These are phyloP conservation scores for Montipora cactus DNA, from an alignment of 64 coral and sea anemone genomes.

Conservation along the genomic window DNA sequence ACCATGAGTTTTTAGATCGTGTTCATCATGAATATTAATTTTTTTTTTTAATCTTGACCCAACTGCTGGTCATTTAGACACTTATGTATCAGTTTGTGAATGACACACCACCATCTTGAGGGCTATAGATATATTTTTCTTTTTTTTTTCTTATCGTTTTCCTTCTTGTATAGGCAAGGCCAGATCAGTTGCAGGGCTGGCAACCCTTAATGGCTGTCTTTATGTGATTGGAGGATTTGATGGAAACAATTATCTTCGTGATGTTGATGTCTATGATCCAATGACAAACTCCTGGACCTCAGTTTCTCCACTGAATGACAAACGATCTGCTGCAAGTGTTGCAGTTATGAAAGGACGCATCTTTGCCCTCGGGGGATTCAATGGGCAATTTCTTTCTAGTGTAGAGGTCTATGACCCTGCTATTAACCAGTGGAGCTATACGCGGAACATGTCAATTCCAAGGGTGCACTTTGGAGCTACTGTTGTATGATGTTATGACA, in stretches of 20 bases:
- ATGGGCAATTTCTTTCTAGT: conserved; percentile 94
- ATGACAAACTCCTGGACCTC: conserved; percentile 81
- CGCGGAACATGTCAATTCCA: conserved; percentile 85
- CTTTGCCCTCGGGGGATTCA: conserved; percentile 95
- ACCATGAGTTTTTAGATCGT: no score
- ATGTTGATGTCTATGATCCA: conserved; percentile 94
- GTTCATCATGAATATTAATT: no score
- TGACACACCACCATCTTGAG: no score
- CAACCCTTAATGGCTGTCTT: conserved; percentile 72
- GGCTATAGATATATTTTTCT: no score
- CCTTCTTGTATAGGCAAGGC: conserved; percentile 64
- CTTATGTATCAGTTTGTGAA: no score
- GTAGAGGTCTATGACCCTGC: conserved; percentile 90
- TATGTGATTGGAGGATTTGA: conserved; percentile 97
- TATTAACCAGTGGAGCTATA: conserved; percentile 82
- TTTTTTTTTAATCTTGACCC: no score
- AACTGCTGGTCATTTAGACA: no score
- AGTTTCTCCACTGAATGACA: conserved; percentile 72
- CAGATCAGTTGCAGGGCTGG: conserved; percentile 93
- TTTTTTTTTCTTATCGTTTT: not conserved
- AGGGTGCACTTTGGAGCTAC: conserved; percentile 97
- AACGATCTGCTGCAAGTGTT: conserved; percentile 82
- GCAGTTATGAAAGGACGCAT: conserved; percentile 94
- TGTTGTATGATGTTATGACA: conserved; percentile 63
- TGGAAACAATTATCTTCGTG: conserved; percentile 75